A percentile compares a stretch with the other conserved stretches of the same genome.
These are phyloP conservation scores for Chloromyia formosa DNA, from an alignment of 2,888 invertebrate species.

Conservation along the genomic window DNA sequence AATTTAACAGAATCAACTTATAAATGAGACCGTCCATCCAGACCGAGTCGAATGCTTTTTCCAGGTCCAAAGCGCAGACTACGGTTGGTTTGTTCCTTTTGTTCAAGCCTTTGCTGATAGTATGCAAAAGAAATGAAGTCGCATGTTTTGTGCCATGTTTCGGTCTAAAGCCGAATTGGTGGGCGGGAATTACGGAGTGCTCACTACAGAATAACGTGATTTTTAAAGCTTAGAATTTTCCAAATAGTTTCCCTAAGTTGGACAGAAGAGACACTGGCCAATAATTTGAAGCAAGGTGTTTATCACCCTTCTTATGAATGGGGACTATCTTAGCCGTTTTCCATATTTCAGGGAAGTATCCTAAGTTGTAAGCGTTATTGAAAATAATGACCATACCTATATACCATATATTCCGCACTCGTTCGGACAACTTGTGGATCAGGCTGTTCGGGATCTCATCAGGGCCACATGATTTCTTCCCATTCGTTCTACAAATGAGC, in stretches of 20 bases:
- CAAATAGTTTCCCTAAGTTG: slow-evolving; percentile 48
- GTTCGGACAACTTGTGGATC: background rate
- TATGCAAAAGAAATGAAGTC: background rate
- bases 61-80: background rate
- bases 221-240: background rate
- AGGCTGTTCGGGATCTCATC: background rate
- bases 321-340: slow-evolving; percentile 7
- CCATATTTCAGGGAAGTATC: background rate
- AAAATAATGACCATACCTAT: background rate
- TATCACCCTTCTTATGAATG: slow-evolving; percentile 46
- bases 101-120: background rate
- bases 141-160: slow-evolving; percentile 18
- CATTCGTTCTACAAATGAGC: too few species aligned
- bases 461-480: background rate
- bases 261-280: slow-evolving; percentile 52
- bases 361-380: slow-evolving; percentile 4
- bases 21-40: too few species aligned
- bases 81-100: background rate
- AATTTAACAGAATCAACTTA: too few species aligned
- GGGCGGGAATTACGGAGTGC: background rate
- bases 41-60: slow-evolving; percentile 18
- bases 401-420: background rate
- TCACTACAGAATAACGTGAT: background rate
- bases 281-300: slow-evolving; percentile 50
- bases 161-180: slow-evolving; percentile 29